Evolutionary conservation across 2,113 vertebrate species (phyloP), one percentile per base, ranked within the genome.

Genomic region (Parus major): DNA sequence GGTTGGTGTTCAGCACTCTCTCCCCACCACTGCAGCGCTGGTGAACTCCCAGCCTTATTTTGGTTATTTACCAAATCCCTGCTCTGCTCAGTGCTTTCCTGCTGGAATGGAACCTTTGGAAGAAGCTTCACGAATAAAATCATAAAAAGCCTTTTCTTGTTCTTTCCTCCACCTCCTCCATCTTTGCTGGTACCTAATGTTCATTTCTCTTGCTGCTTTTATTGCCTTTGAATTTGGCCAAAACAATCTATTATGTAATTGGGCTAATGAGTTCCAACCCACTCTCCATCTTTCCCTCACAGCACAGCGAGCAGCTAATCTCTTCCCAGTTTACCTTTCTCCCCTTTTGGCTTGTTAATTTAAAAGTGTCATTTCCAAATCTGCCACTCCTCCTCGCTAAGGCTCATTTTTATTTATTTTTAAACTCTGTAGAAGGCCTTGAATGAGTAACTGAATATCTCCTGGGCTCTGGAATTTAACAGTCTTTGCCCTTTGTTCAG

Each of bases 381-480:
- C 82, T 86, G 70, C 33, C 20, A 53, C 79, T 83, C 24, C 53
- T 92, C 72, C 42, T 87, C 9, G 0, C 71, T 56, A 44, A 24
- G n/a, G 55, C 72, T 89, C 55, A 31, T 75, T 68, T 85, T 72
- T 68, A 31, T 78, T 82, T 80, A 76, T 89, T 81, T 95, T 80
- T 46, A 46, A 91, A 81, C 68, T 76, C 88, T 73, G 55, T 71
- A 35, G 80, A 77, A 91, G 60, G 71, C 86, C 69, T 68, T 96
- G 90, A 96, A 96, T 97, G 41, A 92, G 90, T 96, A 95, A 97
- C 80, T 1, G 1, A 93, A 39, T 95, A 86, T 96, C 93, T 97
- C 92, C 83, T 83, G 92, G 94, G 92, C 92, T 86, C 76, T 96
- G 95, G 96, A 95, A 90, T 95, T 94, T 83, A 90, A 65, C 90